These are phyloP conservation scores for Meteorus sp. DNA, from an alignment of 1,140 invertebrate species.

Conservation along the genomic window DNA sequence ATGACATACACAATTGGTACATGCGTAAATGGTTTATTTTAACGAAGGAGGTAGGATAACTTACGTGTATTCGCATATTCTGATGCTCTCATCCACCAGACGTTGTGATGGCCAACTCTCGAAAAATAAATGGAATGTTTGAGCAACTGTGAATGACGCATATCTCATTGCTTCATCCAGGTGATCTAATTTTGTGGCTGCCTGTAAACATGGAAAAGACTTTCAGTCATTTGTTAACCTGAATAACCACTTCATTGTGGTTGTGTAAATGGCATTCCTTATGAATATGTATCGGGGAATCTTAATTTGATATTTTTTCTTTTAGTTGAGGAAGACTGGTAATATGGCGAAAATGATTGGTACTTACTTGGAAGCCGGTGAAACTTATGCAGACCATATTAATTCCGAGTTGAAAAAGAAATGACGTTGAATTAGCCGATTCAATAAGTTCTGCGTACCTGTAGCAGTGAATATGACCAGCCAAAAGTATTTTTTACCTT, in stretches of 20 bases:
- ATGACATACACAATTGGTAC: too few species aligned
- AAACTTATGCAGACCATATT: slow-evolving; percentile 40
- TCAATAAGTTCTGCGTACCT: slow-evolving; percentile 35
- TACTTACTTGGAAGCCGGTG: slow-evolving; percentile 39
- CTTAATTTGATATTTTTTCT: too few species aligned
- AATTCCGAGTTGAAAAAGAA: slow-evolving; percentile 36
- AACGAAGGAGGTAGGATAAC: slow-evolving; percentile 8
- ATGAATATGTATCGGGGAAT: too few species aligned
- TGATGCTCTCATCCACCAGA: slow-evolving; percentile 29
- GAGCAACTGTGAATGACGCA: slow-evolving; percentile 26
- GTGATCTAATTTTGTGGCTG: slow-evolving; percentile 28
- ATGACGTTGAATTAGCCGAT: slow-evolving; percentile 31
- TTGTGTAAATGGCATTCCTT: too few species aligned
- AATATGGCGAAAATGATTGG: too few species aligned
- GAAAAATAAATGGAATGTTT: slow-evolving; percentile 33
- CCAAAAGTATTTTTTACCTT: too few species aligned
- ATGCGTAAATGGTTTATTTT: neutral
- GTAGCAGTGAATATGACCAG: neutral
- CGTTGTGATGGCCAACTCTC: slow-evolving; percentile 37
- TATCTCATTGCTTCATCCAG: slow-evolving; percentile 29
- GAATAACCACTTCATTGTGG: neutral
- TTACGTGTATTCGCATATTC: slow-evolving; percentile 33
- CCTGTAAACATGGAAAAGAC: slow-evolving; percentile 23
- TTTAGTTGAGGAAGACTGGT: too few species aligned
- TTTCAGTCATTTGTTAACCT: neutral